phyloP scores from a whole-genome alignment of 2,888 invertebrate species.

The Xestia ashworthii region DNA sequence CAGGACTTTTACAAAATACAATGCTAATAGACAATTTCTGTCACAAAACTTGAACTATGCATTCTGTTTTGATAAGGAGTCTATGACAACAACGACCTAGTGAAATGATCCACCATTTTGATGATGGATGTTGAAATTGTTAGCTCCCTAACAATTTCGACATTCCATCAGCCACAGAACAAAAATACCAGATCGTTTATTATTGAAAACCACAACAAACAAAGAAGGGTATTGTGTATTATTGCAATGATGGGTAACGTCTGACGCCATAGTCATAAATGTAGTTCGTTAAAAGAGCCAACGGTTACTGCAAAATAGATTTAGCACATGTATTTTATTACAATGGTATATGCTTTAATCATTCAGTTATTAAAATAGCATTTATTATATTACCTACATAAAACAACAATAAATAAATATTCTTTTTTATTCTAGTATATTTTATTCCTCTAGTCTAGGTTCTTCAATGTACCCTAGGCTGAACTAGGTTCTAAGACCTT shows the following conservation, averaged over 20 bases:
- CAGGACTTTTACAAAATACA: background rate
- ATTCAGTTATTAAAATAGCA: conserved; percentile 5
- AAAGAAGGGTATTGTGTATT: conserved; percentile 39
- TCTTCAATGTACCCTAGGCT: background rate
- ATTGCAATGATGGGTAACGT: conserved; percentile 11
- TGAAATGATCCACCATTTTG: background rate
- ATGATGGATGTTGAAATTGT: too few relatives aligned
- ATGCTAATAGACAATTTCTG: background rate
- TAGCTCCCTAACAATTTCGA: background rate
- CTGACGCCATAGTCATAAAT: conserved; percentile 49
- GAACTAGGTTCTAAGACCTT: too few relatives aligned
- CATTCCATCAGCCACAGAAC: background rate
- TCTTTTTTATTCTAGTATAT: background rate
- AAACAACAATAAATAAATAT: background rate
- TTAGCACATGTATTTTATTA: background rate
- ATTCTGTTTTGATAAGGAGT: background rate
- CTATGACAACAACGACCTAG: background rate
- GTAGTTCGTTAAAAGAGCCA: conserved; percentile 33
- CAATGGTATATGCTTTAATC: background rate
- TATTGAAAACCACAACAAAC: conserved; percentile 28
- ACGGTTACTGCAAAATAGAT: conserved; percentile 20
- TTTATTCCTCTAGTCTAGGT: background rate
- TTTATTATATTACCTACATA: background rate
- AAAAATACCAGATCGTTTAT: background rate
- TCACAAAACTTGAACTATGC: background rate